Evolutionary conservation across 2,888 invertebrate species (phyloP), one percentile per base, ranked within the genome.

Genomic region (Spisula subtruncata): DNA sequence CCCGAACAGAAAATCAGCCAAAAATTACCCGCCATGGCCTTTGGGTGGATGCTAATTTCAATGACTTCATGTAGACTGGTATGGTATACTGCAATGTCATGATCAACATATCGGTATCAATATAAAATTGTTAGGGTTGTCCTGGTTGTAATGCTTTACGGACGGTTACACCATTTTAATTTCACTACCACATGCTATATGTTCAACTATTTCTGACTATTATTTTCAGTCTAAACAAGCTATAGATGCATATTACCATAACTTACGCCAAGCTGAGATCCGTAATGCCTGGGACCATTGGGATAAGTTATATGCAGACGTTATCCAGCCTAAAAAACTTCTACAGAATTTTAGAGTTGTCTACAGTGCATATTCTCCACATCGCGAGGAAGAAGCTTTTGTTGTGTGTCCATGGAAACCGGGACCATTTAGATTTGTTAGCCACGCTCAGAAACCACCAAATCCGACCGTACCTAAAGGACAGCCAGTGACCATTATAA

Each of bases 321-420:
- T 92, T 5, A 93, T 94, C 48, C 87, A 89, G 18, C 93, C 95
- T 2, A 89, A 91, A 51, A 94, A 94, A 79, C 89, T 95, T 0
- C 81, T 93, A 18, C 91, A 94, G 29, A 94, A 93, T 82, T 95
- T 95, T 92, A 87, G 93, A 25, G 89, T 84, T 29, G 93, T 94
- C 8, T 95, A 94, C 89, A 81, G 90, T 10, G 93, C 94, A n/a
- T 95, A 95, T 81, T 95, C 95, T 12, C 95, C 95, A 12, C 94
- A 94, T 60, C 93, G 94, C 54, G 93, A 94, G 81, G 94, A 94
- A 60, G 94, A 94, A 75, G 94, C 94, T 6, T 95, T 95, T 89
- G 94, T 95, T n/a, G 93, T 95, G 32, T 93, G 93, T 81, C 95
- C 95, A 8, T 95, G 95, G 95, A 94, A 94, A 56, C 94, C 94